phyloP scores from a whole-genome alignment of 1,140 invertebrate genomes.

The Papilio helenus region DNA sequence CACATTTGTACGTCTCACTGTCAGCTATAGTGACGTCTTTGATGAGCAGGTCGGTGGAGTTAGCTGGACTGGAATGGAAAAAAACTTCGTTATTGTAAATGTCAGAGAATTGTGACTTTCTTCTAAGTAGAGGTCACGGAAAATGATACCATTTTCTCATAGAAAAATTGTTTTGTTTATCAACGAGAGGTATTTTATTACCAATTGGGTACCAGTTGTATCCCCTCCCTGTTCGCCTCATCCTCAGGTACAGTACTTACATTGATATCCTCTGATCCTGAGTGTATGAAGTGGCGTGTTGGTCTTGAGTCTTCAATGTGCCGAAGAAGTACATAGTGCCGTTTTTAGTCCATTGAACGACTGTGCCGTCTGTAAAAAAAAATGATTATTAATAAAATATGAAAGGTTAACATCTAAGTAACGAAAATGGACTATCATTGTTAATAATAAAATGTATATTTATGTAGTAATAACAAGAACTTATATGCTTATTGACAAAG shows the following conservation, averaged over 20 bases:
- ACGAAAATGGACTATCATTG: too few species aligned
- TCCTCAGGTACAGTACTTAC: slow-evolving; percentile 45
- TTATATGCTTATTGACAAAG: neutral
- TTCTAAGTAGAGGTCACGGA: too few species aligned
- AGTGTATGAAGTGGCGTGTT: slow-evolving; percentile 42
- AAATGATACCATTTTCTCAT: too few species aligned
- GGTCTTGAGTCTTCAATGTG: slow-evolving; percentile 44
- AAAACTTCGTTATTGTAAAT: neutral
- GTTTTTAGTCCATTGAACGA: slow-evolving; percentile 56
- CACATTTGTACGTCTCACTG: slow-evolving; percentile 57
- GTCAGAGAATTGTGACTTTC: too few species aligned
- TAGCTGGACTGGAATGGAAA: slow-evolving; percentile 47
- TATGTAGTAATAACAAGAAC: neutral
- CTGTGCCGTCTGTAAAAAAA: slow-evolving; percentile 48
- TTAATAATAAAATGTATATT: neutral
- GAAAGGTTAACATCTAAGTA: too few species aligned
- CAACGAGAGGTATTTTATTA: too few species aligned
- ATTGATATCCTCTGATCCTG: slow-evolving; percentile 52
- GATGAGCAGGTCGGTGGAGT: slow-evolving; percentile 64
- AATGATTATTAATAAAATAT: neutral
- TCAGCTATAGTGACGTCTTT: slow-evolving; percentile 50
- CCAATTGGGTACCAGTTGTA: too few species aligned
- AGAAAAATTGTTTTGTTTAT: too few species aligned
- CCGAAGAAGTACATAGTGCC: slow-evolving; percentile 51
- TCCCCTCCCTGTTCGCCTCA: too few species aligned